A percentile compares a stretch with the other conserved stretches of the same genome.
These are phyloP conservation scores for Acomys russatus DNA, from an alignment of 2,797 vertebrate genomes.

Conservation along the genomic window DNA sequence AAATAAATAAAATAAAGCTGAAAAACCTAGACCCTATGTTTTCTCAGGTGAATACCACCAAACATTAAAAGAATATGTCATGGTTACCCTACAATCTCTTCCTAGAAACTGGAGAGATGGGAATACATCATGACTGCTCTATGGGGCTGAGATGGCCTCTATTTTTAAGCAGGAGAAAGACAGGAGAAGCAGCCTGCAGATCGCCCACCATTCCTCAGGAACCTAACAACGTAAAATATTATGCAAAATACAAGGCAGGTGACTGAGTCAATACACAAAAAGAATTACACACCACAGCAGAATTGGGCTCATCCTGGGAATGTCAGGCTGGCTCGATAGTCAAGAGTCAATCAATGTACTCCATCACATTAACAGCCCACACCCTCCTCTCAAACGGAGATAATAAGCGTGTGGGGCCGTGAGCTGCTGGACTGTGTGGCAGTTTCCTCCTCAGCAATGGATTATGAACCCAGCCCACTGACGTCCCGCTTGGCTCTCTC, in stretches of 20 bases:
- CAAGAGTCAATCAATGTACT: constrained; percentile 46
- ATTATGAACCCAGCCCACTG: neutral
- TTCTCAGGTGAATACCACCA: constrained; percentile 32
- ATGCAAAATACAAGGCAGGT: neutral
- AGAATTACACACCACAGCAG: neutral
- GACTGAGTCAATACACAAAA: neutral
- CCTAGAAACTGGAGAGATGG: neutral
- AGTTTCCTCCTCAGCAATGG: neutral
- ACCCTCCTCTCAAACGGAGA: constrained; percentile 47
- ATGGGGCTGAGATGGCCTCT: neutral
- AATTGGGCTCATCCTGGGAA: neutral
- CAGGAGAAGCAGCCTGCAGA: neutral
- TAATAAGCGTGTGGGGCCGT: neutral
- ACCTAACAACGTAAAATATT: neutral
- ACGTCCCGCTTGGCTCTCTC: neutral
- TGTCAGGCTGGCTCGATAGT: constrained; percentile 12
- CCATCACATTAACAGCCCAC: constrained; percentile 36
- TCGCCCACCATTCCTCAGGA: neutral
- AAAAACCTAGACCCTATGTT: neutral
- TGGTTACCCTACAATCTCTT: neutral
- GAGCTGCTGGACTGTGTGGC: constrained; percentile 27
- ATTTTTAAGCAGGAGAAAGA: neutral
- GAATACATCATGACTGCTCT: neutral
- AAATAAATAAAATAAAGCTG: neutral
- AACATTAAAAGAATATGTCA: constrained; percentile 55